Evolutionary conservation across 2,113 vertebrate genomes (phyloP).

Genomic region (Bos javanicus): DNA sequence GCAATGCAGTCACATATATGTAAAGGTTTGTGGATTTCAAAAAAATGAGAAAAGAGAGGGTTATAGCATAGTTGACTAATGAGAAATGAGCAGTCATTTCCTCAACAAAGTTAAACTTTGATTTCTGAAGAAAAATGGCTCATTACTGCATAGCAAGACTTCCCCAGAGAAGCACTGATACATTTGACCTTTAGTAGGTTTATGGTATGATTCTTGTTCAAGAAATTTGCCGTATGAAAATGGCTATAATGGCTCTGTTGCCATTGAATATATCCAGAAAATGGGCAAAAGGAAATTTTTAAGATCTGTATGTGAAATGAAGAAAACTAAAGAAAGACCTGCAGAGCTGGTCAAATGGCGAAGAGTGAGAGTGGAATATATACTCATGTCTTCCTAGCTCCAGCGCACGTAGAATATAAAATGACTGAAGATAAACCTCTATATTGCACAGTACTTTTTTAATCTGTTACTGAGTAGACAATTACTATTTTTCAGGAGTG

Average conservation of each 20-base stretch:
- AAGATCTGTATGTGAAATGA: background rate
- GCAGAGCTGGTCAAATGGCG: background rate
- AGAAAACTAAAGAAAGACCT: background rate
- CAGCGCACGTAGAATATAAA: background rate
- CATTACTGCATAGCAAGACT: background rate
- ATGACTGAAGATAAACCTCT: background rate
- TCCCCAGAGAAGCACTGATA: background rate
- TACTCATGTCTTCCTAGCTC: background rate
- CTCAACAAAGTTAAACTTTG: constrained; percentile 27
- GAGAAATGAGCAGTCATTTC: background rate
- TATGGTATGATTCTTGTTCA: background rate
- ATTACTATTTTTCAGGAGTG: background rate
- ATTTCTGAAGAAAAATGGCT: constrained; percentile 9
- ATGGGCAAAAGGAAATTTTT: background rate
- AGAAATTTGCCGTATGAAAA: background rate
- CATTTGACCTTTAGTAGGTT: background rate
- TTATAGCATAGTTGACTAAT: background rate
- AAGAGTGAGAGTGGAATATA: background rate
- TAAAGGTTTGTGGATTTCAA: constrained; percentile 6
- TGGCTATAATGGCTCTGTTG: background rate
- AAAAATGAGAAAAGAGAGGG: constrained; percentile 14
- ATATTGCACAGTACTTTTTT: background rate
- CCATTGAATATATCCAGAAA: background rate
- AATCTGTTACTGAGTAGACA: background rate
- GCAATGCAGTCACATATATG: background rate